Evolutionary conservation across 2,797 vertebrate species (phyloP), one percentile per base, ranked within the genome.

Genomic region (Bryconaethiops microstoma): DNA sequence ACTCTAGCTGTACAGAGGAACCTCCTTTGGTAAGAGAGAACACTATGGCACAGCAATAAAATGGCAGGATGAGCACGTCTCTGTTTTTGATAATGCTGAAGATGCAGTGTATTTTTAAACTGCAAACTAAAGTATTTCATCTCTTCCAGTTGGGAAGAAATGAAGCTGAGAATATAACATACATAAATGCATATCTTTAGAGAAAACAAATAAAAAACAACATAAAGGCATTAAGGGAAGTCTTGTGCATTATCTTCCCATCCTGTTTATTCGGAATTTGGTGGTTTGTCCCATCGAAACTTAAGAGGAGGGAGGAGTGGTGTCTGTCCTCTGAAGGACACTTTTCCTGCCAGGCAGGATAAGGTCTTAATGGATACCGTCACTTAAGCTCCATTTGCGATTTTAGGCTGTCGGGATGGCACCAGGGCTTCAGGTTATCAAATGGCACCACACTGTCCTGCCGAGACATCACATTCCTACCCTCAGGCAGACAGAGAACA

Each of bases 371-470:
- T 82, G 85, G 79, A 84, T 67, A 68, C 75, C 60, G 80, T 84
- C 76, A 84, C 80, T 83, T 81, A 74, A 79, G 83, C 80, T 69
- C 63, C 64, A 35, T 82, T 76, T 84, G 80, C 59, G 67, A 82
- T 71, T 77, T 79, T 77, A 55, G 59, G 29, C 52, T 65, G 35
- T 75, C 78, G 79, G 35, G 63, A 76, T 83, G 79, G 77, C 74
- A 84, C 70, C 62, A 21, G 69, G 69, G 78, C 83, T 45, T 82
- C 55, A 65, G 79, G 86, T 82, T 81, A 84, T 83, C 74, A 48
- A 64, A 69, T 67, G 79, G 83, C 81, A 79, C 81, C 83, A 70
- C 59, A 4, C 76, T 80, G 83, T 83, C 83, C 79, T 62, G 79
- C 67, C 71, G 60, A 65, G 77, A 77, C 45, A 23, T 23, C 54